Evolutionary conservation across 2,888 invertebrate species (phyloP).

Genomic region (Leptothorax acervorum): DNA sequence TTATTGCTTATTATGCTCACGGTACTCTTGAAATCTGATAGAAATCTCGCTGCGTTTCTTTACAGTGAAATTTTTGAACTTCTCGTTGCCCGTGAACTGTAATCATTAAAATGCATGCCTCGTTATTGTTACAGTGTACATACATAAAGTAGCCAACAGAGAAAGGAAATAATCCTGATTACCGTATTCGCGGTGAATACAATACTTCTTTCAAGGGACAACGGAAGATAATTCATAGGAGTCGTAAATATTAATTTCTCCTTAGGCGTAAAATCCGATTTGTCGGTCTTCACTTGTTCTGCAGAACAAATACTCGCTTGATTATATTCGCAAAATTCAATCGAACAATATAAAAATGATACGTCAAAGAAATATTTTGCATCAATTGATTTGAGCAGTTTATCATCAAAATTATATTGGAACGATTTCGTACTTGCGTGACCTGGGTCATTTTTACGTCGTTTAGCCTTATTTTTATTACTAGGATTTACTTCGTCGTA

Average conservation of each 20-base stretch:
- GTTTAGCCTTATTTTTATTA: slow-evolving; percentile 15
- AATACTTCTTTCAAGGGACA: slow-evolving; percentile 15
- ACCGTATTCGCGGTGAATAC: background rate
- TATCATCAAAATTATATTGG: background rate
- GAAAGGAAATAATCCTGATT: background rate
- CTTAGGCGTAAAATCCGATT: background rate
- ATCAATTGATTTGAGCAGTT: background rate
- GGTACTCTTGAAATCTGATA: slow-evolving; percentile 51
- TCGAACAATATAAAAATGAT: background rate
- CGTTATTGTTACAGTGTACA: slow-evolving; percentile 26
- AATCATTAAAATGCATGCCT: slow-evolving; percentile 9
- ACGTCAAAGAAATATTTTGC: background rate
- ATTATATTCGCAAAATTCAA: background rate
- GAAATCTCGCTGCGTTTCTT: slow-evolving; percentile 77
- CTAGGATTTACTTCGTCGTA: slow-evolving; percentile 18
- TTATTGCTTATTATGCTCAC: slow-evolving; percentile 11
- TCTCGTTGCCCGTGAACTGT: slow-evolving; percentile 5
- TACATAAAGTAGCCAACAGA: slow-evolving; percentile 36
- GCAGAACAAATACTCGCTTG: background rate
- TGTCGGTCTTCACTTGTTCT: background rate
- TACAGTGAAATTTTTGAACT: slow-evolving; percentile 61
- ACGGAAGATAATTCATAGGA: slow-evolving; percentile 27
- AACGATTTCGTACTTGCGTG: background rate
- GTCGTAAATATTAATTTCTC: background rate
- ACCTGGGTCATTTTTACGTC: background rate